A percentile compares a stretch with the other conserved stretches of the same genome.
These are phyloP conservation scores for Nasonia vitripennis DNA, from an alignment of 1,140 invertebrate species.

Conservation along the genomic window DNA sequence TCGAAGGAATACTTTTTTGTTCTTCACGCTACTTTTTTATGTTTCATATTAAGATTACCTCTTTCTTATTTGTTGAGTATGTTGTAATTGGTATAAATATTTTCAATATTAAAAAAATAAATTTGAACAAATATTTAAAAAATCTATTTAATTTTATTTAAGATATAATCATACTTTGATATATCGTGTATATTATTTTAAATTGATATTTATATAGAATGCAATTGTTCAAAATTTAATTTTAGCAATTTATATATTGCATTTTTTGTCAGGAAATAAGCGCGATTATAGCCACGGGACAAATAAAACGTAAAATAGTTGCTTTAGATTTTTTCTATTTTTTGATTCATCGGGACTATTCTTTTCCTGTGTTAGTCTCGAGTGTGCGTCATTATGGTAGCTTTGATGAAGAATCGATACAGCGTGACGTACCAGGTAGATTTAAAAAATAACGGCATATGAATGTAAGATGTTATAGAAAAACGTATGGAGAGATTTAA, in stretches of 20 bases:
- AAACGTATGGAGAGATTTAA: slow-evolving; percentile 8
- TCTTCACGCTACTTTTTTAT: not conserved
- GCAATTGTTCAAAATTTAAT: not conserved
- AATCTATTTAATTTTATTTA: no score
- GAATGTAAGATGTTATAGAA: not conserved
- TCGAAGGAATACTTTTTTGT: slow-evolving; percentile 67
- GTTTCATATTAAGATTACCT: not conserved
- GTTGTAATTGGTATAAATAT: not conserved
- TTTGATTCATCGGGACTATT: not conserved
- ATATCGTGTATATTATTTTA: no score
- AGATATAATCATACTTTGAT: no score
- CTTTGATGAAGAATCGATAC: slow-evolving; percentile 40
- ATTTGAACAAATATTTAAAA: no score
- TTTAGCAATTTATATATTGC: not conserved
- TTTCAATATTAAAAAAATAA: not conserved
- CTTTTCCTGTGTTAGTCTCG: not conserved
- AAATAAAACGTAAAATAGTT: not conserved
- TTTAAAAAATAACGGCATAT: not conserved
- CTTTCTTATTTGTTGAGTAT: not conserved
- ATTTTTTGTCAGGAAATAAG: no score
- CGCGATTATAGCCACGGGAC: not conserved
- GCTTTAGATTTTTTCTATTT: not conserved
- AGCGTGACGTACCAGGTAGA: slow-evolving; percentile 19
- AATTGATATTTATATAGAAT: no score
- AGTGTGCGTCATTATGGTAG: slow-evolving; percentile 7